Conservation (phyloP, 2,797 vertebrate genomes). For the Alfaro cultratus region DNA sequence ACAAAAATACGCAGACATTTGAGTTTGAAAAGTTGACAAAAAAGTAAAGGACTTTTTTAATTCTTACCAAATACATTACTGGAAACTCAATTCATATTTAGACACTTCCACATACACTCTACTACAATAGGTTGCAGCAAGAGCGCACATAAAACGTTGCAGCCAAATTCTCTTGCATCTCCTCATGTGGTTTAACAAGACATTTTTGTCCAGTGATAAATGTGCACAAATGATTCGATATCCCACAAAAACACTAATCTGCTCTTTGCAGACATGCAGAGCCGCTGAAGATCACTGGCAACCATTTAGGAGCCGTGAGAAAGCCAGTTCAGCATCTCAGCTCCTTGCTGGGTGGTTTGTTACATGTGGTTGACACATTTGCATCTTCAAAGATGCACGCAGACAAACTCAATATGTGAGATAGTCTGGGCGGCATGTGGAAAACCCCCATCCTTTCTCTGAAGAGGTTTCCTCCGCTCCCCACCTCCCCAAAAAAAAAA, state of each 20-base stretch:
- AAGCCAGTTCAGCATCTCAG: constrained; percentile 69
- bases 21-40: background rate
- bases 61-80: constrained; percentile 38
- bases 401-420: constrained; percentile 78
- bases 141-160: constrained; percentile 46
- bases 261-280: constrained; percentile 50
- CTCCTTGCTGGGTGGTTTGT: constrained; percentile 72
- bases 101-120: constrained; percentile 15
- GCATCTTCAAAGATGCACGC: constrained; percentile 80
- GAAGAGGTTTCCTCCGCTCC: constrained; percentile 55
- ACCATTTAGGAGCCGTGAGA: constrained; percentile 78
- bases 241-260: constrained; percentile 60
- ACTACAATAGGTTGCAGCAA: constrained; percentile 33
- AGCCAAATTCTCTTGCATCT: constrained; percentile 37
- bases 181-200: constrained; percentile 52
- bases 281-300: constrained; percentile 70
- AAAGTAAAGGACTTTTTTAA: background rate
- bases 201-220: constrained; percentile 51
- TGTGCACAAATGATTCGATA: constrained; percentile 63
- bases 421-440: constrained; percentile 75
- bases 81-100: constrained; percentile 43
- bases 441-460: constrained; percentile 68
- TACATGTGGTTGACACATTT: constrained; percentile 80
- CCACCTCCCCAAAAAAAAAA: constrained; percentile 30
- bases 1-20: background rate